These are phyloP conservation scores for Acropora tenuis DNA, from an alignment of 64 coral and sea anemone genomes.

Conservation along the genomic window DNA sequence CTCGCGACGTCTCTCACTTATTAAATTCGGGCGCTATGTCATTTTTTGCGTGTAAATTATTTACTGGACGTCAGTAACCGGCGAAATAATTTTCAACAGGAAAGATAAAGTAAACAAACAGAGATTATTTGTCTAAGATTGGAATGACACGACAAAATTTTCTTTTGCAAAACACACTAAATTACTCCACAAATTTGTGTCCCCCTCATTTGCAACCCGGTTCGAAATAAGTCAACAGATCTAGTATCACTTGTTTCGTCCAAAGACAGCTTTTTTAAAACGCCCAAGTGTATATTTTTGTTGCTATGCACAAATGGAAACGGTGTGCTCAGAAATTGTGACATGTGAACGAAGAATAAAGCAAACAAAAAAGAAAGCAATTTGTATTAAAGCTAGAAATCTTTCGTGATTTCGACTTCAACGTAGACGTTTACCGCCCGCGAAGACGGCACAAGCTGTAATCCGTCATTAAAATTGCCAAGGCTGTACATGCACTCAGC, in stretches of 20 bases:
- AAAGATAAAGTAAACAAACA: neutral
- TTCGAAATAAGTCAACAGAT: neutral
- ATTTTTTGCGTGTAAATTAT: no score
- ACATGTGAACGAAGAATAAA: conserved; percentile 29
- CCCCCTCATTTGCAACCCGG: neutral
- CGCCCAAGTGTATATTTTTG: neutral
- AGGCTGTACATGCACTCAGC: neutral
- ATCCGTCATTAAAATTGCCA: neutral
- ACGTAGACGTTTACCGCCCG: no score
- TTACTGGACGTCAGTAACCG: neutral
- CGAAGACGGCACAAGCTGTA: no score
- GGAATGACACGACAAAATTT: neutral
- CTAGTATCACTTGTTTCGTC: neutral
- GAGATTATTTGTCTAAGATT: neutral
- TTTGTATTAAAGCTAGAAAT: neutral
- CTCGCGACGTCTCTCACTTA: no score
- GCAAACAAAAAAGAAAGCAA: neutral
- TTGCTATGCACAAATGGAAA: neutral
- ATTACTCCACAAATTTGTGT: neutral
- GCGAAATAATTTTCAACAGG: neutral
- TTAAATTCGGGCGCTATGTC: no score
- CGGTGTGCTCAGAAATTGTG: conserved; percentile 5
- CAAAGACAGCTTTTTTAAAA: neutral
- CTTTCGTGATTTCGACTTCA: no score
- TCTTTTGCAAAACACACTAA: neutral